Base-by-base conservation (phyloP, 1,140 invertebrate genomes). In the Heterodera carotae region DNA sequence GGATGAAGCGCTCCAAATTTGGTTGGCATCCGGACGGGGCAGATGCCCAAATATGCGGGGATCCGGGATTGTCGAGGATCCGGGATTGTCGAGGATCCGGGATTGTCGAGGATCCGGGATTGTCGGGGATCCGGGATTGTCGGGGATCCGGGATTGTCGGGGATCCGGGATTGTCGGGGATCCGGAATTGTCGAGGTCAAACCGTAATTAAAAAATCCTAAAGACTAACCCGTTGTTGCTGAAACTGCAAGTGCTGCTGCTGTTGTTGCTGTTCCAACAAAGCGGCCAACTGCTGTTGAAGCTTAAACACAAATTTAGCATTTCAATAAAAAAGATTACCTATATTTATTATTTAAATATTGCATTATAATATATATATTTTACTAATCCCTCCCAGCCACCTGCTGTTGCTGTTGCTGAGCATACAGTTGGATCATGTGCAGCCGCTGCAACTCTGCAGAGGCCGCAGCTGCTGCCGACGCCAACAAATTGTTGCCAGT, bases 351-450 rank as follows among this genome's bases (percentile, higher is more conserved):
- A 8, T 53, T 53, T 18, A 10, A 15, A 53, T 15, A 2, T 53
- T 53, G 2, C 48, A 53, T 18, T 53, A 8, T 12, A 8, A 15
- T 10, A 53, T 8, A 53, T 53, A 2, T 12, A 39, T 53, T 53
- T 53, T 53, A 8, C 48, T 10, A 53, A 10, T 8, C 48, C 15
- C 15, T 53, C 48, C 36, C 36, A 10, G 36, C 3, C 27, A 66
- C 62, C 62, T 66, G 62, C 22, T 66, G 62, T 56, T 74, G 71
- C 34, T 74, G 71, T 25, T 74, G 71, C 5, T 74, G 71, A 27
- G 71, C 71, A 36, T 74, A 74, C 64, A 74, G 36, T 56, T 74
- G 71, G 4, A 74, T 39, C 53, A 74, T 39, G 25, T 74, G 71
- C 59, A 74, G n/a, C 15, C 56, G 71, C 34, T 74, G 71, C 27